phyloP scores from a whole-genome alignment of 2,888 invertebrate species.

The Sepioteuthis lessoniana region DNA sequence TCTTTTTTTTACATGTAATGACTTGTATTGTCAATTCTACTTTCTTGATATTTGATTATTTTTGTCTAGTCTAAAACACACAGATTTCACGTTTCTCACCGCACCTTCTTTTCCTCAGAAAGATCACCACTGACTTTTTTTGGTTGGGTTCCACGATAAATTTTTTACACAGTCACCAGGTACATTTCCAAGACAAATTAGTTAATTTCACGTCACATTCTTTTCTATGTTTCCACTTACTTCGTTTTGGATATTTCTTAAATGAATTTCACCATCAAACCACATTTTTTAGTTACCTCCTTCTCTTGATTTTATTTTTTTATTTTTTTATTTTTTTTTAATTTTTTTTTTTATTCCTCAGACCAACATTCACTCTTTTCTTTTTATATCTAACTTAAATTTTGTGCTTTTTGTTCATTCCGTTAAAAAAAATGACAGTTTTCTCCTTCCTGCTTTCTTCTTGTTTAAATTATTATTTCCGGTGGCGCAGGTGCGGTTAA shows the following conservation, averaged over 20 bases:
- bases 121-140: no score
- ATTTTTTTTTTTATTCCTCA: neutral
- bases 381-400: neutral
- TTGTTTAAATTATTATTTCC: neutral
- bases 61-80: no score
- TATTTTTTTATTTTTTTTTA: neutral
- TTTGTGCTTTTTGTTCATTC: neutral
- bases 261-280: neutral
- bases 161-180: neutral
- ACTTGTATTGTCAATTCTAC: no score
- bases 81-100: no score
- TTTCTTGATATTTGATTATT: no score
- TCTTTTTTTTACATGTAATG: no score
- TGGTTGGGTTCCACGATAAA: no score
- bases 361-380: neutral
- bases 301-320: no score
- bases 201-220: conserved; percentile 3
- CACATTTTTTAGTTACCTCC: neutral
- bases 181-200: conserved; percentile 20
- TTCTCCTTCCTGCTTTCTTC: neutral
- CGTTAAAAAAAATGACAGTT: neutral
- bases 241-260: neutral
- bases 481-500: neutral
- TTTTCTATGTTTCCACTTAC: neutral
- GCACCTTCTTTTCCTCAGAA: no score